phyloP scores from a whole-genome alignment of 2,888 invertebrate species.

The Drosophila dives region DNA sequence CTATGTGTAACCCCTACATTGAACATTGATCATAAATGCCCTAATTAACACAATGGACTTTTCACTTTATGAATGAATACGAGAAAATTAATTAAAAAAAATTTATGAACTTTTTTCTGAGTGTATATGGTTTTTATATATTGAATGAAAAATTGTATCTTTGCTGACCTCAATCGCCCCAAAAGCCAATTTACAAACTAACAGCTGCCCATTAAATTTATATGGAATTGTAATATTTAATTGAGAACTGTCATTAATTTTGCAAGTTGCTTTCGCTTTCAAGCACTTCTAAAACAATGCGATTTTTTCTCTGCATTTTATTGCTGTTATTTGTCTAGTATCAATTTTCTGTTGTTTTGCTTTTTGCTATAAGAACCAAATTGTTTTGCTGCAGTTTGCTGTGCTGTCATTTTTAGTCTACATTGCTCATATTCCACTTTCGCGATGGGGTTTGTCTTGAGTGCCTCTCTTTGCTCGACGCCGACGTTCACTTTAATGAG shows the following conservation, averaged over 20 bases:
- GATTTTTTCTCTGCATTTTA: background rate
- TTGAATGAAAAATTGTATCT: background rate
- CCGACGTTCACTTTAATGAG: slow-evolving; percentile 56
- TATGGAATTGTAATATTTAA: background rate
- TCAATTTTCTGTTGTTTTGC: background rate
- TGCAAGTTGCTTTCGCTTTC: background rate
- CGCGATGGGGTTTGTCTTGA: slow-evolving; percentile 41
- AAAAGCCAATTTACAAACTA: slow-evolving; percentile 26
- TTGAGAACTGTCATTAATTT: background rate
- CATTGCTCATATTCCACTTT: slow-evolving; percentile 28
- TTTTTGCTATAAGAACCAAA: slow-evolving; percentile 7
- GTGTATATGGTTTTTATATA: background rate
- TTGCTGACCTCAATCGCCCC: slow-evolving; percentile 31
- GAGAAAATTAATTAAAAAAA: background rate
- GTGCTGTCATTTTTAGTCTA: slow-evolving; percentile 32
- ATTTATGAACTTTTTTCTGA: background rate
- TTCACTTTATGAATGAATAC: slow-evolving; percentile 1
- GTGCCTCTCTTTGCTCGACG: slow-evolving; percentile 16
- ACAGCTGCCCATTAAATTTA: slow-evolving; percentile 2
- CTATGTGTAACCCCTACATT: background rate
- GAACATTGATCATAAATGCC: background rate
- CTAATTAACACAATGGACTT: slow-evolving; percentile 15
- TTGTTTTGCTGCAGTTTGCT: slow-evolving; percentile 32
- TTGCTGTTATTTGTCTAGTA: slow-evolving; percentile 7
- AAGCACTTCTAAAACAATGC: background rate